phyloP scores from a whole-genome alignment of 2,888 invertebrate species.

The Geophilus truncorum region DNA sequence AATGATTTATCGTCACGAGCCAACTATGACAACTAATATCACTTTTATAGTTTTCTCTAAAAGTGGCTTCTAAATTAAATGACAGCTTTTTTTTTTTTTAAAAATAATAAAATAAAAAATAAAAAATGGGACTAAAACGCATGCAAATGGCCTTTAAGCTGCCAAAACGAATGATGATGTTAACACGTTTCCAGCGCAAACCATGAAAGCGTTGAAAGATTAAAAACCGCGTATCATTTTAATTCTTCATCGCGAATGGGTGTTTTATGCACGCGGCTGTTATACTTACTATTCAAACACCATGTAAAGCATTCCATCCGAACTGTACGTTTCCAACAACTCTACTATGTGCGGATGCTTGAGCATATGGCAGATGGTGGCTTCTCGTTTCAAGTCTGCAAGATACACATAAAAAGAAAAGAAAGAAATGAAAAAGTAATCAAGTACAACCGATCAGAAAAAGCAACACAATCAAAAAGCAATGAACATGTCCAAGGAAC shows the following conservation, averaged over 20 bases:
- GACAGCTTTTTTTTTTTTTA: neutral
- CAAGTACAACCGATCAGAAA: neutral
- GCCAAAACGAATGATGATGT: neutral
- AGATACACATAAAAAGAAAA: conserved; percentile 45
- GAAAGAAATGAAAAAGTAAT: neutral
- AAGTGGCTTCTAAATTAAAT: neutral
- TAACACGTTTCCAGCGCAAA: neutral
- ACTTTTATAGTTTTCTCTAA: neutral
- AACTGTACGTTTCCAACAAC: conserved; percentile 94
- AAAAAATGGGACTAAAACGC: too few relatives aligned
- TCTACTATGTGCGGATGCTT: conserved; percentile 97
- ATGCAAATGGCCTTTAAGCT: neutral
- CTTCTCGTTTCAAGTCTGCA: conserved; percentile 93
- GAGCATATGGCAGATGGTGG: conserved; percentile 97
- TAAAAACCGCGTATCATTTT: neutral
- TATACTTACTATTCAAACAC: conserved; percentile 96
- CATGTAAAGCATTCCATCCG: conserved; percentile 98
- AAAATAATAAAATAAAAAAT: too few relatives aligned
- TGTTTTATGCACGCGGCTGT: neutral
- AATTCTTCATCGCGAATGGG: neutral
- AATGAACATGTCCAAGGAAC: neutral
- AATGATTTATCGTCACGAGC: neutral
- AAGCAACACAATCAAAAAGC: neutral
- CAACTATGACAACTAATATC: neutral
- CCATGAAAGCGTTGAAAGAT: neutral